Percentiles rank a stretch among this genome's conserved stretches.
These are phyloP conservation scores for Mantis religiosa DNA, from an alignment of 2,888 invertebrate species.

Conservation along the genomic window DNA sequence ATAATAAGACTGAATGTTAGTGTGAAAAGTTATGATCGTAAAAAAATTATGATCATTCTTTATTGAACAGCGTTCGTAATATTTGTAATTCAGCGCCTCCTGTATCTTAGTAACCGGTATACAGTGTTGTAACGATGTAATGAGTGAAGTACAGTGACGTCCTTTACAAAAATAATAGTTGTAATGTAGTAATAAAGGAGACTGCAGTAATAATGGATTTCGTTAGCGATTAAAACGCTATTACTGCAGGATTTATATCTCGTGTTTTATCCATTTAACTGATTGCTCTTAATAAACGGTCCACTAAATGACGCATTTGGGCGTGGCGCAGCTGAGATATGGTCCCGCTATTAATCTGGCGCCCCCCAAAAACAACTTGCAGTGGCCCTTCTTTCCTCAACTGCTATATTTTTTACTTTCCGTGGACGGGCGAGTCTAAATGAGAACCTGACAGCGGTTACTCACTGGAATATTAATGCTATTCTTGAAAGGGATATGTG, in stretches of 20 bases:
- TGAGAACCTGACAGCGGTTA: neutral
- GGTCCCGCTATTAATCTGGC: neutral
- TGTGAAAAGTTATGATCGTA: too few species aligned
- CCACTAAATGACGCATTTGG: neutral
- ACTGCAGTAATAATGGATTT: neutral
- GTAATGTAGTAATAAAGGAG: neutral
- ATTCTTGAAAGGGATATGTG: too few species aligned
- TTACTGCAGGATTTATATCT: neutral
- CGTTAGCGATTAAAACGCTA: neutral
- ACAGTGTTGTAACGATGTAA: too few species aligned
- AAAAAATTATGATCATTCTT: too few species aligned
- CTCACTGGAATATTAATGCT: neutral
- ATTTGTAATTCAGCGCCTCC: too few species aligned
- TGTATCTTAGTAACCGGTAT: too few species aligned
- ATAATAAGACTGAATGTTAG: too few species aligned
- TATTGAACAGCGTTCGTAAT: too few species aligned
- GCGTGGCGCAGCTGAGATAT: neutral
- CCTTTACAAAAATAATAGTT: neutral
- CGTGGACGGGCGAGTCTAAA: too few species aligned
- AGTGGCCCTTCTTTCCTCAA: neutral
- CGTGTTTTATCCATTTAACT: neutral
- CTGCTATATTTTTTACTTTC: neutral
- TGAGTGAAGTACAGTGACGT: too few species aligned
- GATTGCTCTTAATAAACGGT: neutral
- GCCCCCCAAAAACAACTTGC: neutral